Conservation (phyloP, 2,888 invertebrate species). For the Pachycephus smyrnensis region DNA sequence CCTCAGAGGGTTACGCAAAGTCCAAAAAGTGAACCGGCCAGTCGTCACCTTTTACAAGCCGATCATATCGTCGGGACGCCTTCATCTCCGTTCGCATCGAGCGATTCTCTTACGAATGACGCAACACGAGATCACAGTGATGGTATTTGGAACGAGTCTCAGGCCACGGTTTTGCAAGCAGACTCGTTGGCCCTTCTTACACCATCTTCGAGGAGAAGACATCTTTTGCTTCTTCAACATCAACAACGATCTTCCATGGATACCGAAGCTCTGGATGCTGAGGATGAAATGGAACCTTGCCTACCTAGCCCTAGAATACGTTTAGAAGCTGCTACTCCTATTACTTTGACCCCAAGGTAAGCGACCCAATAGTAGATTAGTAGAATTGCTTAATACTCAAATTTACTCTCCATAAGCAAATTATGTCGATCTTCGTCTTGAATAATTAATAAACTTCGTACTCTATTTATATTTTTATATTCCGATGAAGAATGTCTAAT, state of each 20-base stretch:
- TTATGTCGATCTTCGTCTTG: background rate
- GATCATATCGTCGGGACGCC: slow-evolving; percentile 57
- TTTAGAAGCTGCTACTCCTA: slow-evolving; percentile 56
- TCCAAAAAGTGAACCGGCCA: slow-evolving; percentile 38
- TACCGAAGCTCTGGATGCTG: slow-evolving; percentile 82
- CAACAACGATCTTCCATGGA: slow-evolving; percentile 89
- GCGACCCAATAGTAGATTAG: background rate
- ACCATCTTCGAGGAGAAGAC: slow-evolving; percentile 83
- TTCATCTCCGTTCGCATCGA: slow-evolving; percentile 82
- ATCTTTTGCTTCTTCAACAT: slow-evolving; percentile 82
- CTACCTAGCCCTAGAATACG: slow-evolving; percentile 56
- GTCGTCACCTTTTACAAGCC: slow-evolving; percentile 41
- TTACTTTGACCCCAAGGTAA: slow-evolving; percentile 51
- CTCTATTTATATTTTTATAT: background rate
- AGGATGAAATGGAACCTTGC: slow-evolving; percentile 59
- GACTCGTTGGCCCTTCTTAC: slow-evolving; percentile 79
- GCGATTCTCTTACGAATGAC: slow-evolving; percentile 86
- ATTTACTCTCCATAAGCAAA: background rate
- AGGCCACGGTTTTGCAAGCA: slow-evolving; percentile 83
- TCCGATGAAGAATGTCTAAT: background rate
- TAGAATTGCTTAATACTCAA: background rate
- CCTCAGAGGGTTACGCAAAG: slow-evolving; percentile 39
- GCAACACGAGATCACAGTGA: slow-evolving; percentile 85
- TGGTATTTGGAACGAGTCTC: slow-evolving; percentile 91
- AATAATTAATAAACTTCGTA: background rate